phyloP scores from a whole-genome alignment of 2,113 vertebrate genomes.

The Lanius collurio region DNA sequence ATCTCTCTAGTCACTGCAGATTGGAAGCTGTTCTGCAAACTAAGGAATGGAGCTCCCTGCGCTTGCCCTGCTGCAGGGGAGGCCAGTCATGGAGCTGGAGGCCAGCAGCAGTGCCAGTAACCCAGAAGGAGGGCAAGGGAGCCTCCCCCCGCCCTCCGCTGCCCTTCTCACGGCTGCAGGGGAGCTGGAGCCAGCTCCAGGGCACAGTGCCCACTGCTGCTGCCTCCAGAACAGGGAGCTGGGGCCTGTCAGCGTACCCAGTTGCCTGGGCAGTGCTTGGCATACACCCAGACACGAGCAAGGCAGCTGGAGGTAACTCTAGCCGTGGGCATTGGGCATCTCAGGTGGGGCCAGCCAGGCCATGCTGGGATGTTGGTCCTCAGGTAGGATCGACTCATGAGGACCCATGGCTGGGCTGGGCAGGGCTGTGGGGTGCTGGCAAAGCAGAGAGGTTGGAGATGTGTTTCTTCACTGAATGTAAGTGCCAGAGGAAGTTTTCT shows the following conservation, averaged over 20 bases:
- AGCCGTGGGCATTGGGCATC: fast-evolving
- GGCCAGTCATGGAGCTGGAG: fast-evolving
- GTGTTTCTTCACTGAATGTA: background rate
- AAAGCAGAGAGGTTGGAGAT: background rate
- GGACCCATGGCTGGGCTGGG: background rate
- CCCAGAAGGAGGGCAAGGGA: fast-evolving
- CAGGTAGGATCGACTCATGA: fast-evolving
- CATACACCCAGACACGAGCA: background rate
- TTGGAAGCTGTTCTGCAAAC: background rate
- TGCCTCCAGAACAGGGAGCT: background rate
- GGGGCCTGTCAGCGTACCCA: fast-evolving
- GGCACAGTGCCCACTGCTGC: fast-evolving
- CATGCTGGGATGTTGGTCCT: fast-evolving
- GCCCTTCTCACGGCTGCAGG: fast-evolving
- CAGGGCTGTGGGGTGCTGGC: background rate
- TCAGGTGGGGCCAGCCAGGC: background rate
- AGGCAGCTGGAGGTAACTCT: background rate
- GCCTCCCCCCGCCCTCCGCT: fast-evolving
- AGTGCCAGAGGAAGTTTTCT: background rate
- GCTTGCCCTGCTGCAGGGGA: background rate
- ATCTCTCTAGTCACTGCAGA: background rate
- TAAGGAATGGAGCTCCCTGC: background rate
- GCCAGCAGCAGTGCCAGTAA: fast-evolving
- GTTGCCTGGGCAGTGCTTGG: background rate
- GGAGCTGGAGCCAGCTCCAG: background rate